Evolutionary conservation across 2,797 vertebrate species (phyloP).

Genomic region (Lepilemur ruficaudatus): DNA sequence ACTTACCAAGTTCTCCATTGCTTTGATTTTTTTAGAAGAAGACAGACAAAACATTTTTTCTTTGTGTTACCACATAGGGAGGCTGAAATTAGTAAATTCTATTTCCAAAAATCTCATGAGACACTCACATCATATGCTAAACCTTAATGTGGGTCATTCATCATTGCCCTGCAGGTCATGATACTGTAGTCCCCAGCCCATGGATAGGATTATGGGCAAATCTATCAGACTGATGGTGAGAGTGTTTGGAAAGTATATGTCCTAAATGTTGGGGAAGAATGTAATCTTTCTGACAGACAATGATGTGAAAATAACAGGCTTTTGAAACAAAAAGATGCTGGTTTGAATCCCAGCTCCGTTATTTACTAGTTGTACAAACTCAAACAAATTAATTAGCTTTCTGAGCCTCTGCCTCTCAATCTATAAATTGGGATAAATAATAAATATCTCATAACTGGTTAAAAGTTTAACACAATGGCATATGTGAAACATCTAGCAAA

Average conservation of each 20-base stretch:
- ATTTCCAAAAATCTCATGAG: slow-evolving; percentile 16
- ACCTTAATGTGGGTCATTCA: background rate
- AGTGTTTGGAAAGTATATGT: background rate
- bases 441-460: background rate
- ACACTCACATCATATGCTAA: background rate
- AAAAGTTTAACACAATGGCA: background rate
- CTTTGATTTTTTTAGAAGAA: slow-evolving; percentile 26
- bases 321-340: slow-evolving; percentile 7
- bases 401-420: background rate
- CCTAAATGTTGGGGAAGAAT: background rate
- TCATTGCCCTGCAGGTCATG: background rate
- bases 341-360: background rate
- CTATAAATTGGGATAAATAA: background rate
- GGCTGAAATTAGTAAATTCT: slow-evolving; percentile 3
- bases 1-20: background rate
- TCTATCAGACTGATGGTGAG: background rate
- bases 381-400: background rate
- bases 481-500: background rate
- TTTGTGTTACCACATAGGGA: background rate
- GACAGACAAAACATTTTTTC: background rate
- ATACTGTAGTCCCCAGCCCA: background rate
- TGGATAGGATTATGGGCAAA: background rate
- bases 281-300: background rate
- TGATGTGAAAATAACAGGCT: slow-evolving; percentile 14
- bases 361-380: background rate